Conservation (phyloP, 2,888 invertebrate species). For the Platycnemis pennipes region DNA sequence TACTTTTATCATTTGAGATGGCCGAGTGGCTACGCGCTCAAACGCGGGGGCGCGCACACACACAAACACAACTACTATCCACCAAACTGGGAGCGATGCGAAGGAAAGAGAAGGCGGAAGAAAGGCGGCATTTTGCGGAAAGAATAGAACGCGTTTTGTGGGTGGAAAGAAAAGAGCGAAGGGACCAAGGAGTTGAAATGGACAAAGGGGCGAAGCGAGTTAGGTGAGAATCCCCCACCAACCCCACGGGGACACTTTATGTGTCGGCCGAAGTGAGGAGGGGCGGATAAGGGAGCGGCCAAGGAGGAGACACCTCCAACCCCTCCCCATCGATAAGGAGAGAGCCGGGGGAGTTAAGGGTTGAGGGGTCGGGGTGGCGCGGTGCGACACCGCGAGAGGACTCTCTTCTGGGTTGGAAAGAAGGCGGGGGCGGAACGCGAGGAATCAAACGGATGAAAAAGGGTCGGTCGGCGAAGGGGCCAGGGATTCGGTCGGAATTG, state of each 20-base stretch:
- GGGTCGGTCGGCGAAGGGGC: neutral
- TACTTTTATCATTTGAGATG: too few species aligned
- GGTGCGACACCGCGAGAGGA: neutral
- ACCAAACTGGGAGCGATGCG: slow-evolving; percentile 10
- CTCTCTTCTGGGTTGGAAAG: too few species aligned
- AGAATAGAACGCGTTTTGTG: too few species aligned
- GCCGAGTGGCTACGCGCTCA: too few species aligned
- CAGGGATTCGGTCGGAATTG: neutral
- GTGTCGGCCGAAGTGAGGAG: neutral
- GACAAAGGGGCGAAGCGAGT: slow-evolving; percentile 10
- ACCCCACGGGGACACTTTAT: neutral
- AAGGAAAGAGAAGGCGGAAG: neutral
- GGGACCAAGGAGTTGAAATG: neutral
- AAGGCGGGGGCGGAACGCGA: too few species aligned
- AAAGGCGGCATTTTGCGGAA: too few species aligned
- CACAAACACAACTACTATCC: too few species aligned
- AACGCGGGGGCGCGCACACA: too few species aligned
- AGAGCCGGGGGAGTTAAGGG: too few species aligned
- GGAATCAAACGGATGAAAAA: neutral
- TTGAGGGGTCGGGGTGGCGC: neutral
- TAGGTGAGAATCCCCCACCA: neutral
- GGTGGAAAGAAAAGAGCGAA: neutral
- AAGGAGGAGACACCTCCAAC: neutral
- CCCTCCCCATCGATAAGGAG: neutral
- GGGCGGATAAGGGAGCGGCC: neutral